Base-by-base conservation (phyloP, 1,140 invertebrate genomes). In the Microvelia longipes region DNA sequence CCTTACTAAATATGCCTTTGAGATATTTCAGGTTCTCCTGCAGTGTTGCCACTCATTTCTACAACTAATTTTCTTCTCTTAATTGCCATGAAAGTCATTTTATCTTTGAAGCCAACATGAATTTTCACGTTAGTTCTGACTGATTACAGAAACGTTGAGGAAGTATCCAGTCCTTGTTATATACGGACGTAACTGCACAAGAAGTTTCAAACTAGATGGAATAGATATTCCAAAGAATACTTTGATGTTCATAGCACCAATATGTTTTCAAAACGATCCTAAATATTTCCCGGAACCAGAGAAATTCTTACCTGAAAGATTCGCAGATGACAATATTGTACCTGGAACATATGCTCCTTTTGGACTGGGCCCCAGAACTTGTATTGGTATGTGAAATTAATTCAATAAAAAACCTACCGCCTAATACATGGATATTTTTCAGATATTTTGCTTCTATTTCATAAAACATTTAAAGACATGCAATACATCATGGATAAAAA, bases 201-300 rank as follows among this genome's bases (percentile, higher is more conserved):
- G 19, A 50, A 50, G 5, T 50, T 50, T 50, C 35, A 19, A 50
- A 19, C 19, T 50, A 19, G 35, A 50, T 50, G 35, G 35, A 11
- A 50, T 50, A 11, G 5, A 50, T 11, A 50, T 50, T 11, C 35
- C 35, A 11, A 5, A 50, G 25, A 30, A 30, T n/a, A 30, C 26
- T 25, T 26, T 50, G 28, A 50, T 68, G 1, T 24, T 68, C 28
- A 19, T 68, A 25, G 19, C 50, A 25, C n/a, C 29, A 1, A 30
- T 30, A n/a, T 19, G 28, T 19, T 25, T 68, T 30, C 67, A 68
- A 19, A 19, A 35, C 2, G 67, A 68, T 25, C 29, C 29, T 11
- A 24, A 68, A 50, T 68, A 68, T 50, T 68, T 68, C 27, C 67
- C 29, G 11, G 50, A 68, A 24, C 67, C 67, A 27, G 67, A 68